A percentile compares a stretch with the other conserved stretches of the same genome.
phyloP scores from a whole-genome alignment of 37 sponge, comb jelly and placozoan species.

The Halisarca cf. caerulea region DNA sequence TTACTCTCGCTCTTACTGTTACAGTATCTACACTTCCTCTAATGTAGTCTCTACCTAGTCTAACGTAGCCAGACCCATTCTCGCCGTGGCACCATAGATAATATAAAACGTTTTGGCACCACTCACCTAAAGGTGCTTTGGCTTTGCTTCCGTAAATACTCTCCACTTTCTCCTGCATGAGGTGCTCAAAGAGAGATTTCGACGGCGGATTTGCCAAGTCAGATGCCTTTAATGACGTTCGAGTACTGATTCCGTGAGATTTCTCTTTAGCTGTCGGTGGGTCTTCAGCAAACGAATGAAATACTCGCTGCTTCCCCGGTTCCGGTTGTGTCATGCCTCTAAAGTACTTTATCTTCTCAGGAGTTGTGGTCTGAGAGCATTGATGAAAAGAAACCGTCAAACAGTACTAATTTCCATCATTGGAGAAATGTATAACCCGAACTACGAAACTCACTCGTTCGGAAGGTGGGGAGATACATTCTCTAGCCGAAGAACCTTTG shows the following conservation, averaged over 20 bases:
- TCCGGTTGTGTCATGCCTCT: conserved; percentile 66
- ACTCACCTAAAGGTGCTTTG: conserved; percentile 83
- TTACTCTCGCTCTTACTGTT: not conserved
- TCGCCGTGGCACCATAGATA: not conserved
- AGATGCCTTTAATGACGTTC: conserved; percentile 74
- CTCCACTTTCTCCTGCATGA: conserved; percentile 64
- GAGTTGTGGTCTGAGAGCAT: conserved; percentile 36
- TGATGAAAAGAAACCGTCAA: not conserved
- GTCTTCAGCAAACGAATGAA: conserved; percentile 49
- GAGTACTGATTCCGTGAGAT: conserved; percentile 71
- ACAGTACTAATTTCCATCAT: too few relatives aligned
- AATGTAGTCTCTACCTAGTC: not conserved
- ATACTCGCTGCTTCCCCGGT: conserved; percentile 60
- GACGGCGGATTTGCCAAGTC: conserved; percentile 83
- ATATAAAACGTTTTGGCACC: not conserved
- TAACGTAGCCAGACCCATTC: not conserved
- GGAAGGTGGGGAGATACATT: conserved; percentile 43
- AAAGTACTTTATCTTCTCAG: conserved; percentile 59
- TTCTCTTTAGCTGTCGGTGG: conserved; percentile 34
- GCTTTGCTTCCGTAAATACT: conserved; percentile 67
- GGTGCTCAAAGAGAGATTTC: conserved; percentile 72
- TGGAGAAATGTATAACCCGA: too few relatives aligned
- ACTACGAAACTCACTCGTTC: conserved; percentile 29
- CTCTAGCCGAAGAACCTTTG: conserved; percentile 41
- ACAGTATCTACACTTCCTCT: not conserved